phyloP scores from a whole-genome alignment of 2,888 invertebrate genomes.

The Operophtera brumata region DNA sequence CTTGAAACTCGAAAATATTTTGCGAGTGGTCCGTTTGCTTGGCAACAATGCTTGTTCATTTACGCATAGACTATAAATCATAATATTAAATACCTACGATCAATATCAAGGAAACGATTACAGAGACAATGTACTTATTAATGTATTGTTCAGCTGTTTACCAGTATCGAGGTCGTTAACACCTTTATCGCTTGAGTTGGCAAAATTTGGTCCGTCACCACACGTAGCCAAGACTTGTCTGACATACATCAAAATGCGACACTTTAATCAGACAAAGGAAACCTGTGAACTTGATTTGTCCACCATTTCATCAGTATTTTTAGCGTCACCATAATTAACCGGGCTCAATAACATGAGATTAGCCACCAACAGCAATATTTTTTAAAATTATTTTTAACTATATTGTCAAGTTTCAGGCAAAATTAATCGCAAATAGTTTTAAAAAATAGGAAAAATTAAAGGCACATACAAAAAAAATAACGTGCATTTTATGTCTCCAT shows the following conservation, averaged over 20 bases:
- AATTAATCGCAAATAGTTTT: too few relatives aligned
- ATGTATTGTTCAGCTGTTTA: conserved; percentile 50
- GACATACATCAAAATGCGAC: conserved; percentile 28
- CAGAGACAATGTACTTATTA: conserved; percentile 27
- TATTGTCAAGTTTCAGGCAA: too few relatives aligned
- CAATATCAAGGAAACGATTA: not conserved
- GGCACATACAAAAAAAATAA: too few relatives aligned
- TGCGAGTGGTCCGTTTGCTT: not conserved
- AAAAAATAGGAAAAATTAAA: too few relatives aligned
- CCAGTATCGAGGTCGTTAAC: conserved; percentile 61
- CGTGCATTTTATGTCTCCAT: too few relatives aligned
- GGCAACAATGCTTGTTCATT: conserved; percentile 14
- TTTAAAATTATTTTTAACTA: too few relatives aligned
- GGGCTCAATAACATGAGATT: too few relatives aligned
- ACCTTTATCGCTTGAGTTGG: conserved; percentile 57
- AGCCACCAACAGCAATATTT: too few relatives aligned
- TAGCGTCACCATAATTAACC: too few relatives aligned
- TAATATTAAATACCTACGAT: conserved; percentile 9
- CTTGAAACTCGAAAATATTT: not conserved
- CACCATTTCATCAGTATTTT: not conserved
- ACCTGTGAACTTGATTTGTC: conserved; percentile 16
- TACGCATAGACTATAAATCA: not conserved
- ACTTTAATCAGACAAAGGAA: conserved; percentile 37
- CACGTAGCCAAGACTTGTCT: conserved; percentile 28
- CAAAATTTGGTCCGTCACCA: conserved; percentile 44